Conservation (phyloP, 2,888 invertebrate genomes). For the Epistrophe grossulariae region DNA sequence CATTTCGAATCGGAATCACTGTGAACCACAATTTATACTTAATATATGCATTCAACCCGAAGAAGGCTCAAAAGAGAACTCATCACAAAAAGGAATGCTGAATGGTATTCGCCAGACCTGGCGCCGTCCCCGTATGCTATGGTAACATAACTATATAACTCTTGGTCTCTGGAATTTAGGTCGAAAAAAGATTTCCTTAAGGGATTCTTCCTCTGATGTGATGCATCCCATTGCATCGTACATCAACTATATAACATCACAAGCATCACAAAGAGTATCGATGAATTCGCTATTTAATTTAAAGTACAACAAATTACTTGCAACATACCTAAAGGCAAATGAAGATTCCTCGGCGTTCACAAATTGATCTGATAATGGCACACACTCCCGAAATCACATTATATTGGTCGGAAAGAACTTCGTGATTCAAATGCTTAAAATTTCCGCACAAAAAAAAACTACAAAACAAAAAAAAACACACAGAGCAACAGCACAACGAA, state of each 20-base stretch:
- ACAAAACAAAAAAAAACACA: not conserved
- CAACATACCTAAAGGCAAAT: conserved; percentile 72
- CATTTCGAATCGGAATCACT: conserved; percentile 53
- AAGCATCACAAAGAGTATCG: conserved; percentile 1
- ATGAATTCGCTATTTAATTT: conserved; percentile 53
- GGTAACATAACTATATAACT: conserved; percentile 31
- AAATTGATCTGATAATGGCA: conserved; percentile 71
- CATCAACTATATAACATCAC: not conserved
- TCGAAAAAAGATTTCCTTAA: conserved; percentile 68
- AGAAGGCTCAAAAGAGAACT: conserved; percentile 67
- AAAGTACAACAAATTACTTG: conserved; percentile 42
- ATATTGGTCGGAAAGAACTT: conserved; percentile 51
- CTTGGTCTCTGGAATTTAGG: conserved; percentile 73
- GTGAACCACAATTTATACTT: conserved; percentile 40
- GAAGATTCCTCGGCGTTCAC: conserved; percentile 67
- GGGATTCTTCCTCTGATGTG: conserved; percentile 38
- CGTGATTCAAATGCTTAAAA: conserved; percentile 33
- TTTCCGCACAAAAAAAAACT: conserved; percentile 9
- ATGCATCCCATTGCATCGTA: conserved; percentile 13
- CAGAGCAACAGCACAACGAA: conserved; percentile 10
- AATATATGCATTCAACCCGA: conserved; percentile 67
- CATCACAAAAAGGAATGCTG: conserved; percentile 72
- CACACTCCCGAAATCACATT: conserved; percentile 68
- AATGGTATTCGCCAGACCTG: conserved; percentile 73
- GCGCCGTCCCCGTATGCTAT: conserved; percentile 59